These are phyloP conservation scores for Myotis davidii DNA, from an alignment of 2,113 vertebrate genomes.

Conservation along the genomic window DNA sequence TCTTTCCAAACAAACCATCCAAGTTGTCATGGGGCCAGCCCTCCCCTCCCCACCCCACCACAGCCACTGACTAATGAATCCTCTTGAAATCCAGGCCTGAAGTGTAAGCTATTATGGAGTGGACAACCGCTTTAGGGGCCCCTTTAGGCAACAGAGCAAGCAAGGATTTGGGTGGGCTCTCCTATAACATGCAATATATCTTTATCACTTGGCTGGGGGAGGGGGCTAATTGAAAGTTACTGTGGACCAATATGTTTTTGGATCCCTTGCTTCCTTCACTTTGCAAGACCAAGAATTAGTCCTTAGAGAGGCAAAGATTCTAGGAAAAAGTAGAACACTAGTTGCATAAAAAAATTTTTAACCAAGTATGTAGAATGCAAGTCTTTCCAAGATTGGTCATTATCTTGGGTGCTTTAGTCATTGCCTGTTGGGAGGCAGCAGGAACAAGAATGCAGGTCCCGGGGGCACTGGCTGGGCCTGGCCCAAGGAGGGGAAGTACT, in stretches of 20 bases:
- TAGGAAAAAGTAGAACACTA: slow-evolving; percentile 73
- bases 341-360: slow-evolving; percentile 54
- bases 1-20: slow-evolving; percentile 70
- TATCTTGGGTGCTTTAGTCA: not conserved
- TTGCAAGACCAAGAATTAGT: slow-evolving; percentile 56
- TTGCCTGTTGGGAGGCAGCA: not conserved
- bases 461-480: not conserved
- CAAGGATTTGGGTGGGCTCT: slow-evolving; percentile 20
- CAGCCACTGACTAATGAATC: slow-evolving; percentile 49
- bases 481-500: not conserved
- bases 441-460: not conserved
- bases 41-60: not conserved
- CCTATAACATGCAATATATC: not conserved
- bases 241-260: slow-evolving; percentile 58
- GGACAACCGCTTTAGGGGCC: not conserved
- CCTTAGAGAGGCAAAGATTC: slow-evolving; percentile 73
- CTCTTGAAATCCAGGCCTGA: slow-evolving; percentile 39
- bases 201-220: slow-evolving; percentile 66
- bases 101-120: not conserved
- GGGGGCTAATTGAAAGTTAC: slow-evolving; percentile 32
- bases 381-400: slow-evolving; percentile 39
- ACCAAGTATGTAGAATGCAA: slow-evolving; percentile 46
- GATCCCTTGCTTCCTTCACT: slow-evolving; percentile 44
- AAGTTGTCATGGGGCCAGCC: slow-evolving; percentile 62
- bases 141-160: not conserved